Evolutionary conservation across 2,888 invertebrate genomes (phyloP).

Genomic region (Galeruca laticollis): DNA sequence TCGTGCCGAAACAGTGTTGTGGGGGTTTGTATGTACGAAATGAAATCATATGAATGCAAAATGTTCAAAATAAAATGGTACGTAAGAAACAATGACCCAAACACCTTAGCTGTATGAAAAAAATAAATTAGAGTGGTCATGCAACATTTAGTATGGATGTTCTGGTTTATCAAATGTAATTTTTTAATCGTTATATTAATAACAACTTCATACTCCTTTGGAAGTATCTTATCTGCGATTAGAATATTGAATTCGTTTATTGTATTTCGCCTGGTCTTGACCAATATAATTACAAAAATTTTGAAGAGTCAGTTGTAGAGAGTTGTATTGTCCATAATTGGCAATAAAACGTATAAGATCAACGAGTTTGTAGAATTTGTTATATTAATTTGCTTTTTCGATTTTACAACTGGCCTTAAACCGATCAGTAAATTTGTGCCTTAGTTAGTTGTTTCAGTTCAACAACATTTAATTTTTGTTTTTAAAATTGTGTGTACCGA

Average conservation of each 20-base stretch:
- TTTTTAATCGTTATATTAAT: no score
- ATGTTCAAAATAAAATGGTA: no score
- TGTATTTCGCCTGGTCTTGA: not conserved
- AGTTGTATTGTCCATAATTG: no score
- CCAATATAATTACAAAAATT: not conserved
- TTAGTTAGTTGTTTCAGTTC: not conserved
- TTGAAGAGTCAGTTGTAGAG: not conserved
- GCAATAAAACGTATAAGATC: not conserved
- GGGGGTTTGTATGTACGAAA: no score
- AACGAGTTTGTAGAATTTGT: not conserved
- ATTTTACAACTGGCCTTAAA: not conserved
- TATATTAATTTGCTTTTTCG: not conserved
- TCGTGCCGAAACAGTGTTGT: no score
- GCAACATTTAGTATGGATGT: no score
- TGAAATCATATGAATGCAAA: no score
- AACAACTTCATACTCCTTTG: no score
- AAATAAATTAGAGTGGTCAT: no score
- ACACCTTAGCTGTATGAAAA: no score
- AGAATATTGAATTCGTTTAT: not conserved
- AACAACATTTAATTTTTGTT: not conserved
- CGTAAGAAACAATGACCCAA: no score
- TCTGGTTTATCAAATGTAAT: no score
- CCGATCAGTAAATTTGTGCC: not conserved
- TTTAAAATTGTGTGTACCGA: conserved; percentile 1
- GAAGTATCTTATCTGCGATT: not conserved